Evolutionary conservation across 2,113 vertebrate genomes (phyloP).

Genomic region (Bungarus multicinctus): DNA sequence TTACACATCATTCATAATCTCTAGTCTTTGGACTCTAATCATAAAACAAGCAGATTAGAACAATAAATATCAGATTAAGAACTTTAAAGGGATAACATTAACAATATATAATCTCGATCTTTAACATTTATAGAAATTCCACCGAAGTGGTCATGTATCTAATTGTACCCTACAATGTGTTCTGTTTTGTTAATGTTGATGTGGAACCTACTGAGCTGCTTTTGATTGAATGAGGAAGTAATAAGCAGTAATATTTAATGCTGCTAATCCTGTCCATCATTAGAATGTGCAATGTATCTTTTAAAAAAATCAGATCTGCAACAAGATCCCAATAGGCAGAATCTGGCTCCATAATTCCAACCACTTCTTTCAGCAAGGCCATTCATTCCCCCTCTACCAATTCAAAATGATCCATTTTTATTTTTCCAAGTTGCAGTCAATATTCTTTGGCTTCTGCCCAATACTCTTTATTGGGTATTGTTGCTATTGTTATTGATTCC

Average conservation of each 20-base stretch:
- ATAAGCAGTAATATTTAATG: background rate
- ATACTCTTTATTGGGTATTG: background rate
- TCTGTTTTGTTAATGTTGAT: background rate
- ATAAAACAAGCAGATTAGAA: background rate
- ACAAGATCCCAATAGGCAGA: background rate
- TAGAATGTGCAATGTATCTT: background rate
- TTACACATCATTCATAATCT: background rate
- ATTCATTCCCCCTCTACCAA: background rate
- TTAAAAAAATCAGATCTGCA: background rate
- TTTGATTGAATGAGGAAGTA: background rate
- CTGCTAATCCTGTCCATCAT: background rate
- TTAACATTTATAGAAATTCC: background rate
- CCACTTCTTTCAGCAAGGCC: background rate
- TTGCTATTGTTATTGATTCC: background rate
- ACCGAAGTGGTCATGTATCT: background rate
- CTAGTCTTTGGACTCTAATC: background rate
- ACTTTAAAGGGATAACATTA: background rate
- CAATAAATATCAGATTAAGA: background rate
- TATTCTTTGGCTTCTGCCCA: background rate
- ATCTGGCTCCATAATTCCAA: background rate
- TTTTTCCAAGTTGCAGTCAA: background rate
- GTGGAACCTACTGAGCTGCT: background rate
- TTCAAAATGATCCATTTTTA: background rate
- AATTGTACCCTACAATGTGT: background rate
- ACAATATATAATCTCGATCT: background rate